phyloP scores from a whole-genome alignment of 1,140 invertebrate genomes.

The Venturia canescens region DNA sequence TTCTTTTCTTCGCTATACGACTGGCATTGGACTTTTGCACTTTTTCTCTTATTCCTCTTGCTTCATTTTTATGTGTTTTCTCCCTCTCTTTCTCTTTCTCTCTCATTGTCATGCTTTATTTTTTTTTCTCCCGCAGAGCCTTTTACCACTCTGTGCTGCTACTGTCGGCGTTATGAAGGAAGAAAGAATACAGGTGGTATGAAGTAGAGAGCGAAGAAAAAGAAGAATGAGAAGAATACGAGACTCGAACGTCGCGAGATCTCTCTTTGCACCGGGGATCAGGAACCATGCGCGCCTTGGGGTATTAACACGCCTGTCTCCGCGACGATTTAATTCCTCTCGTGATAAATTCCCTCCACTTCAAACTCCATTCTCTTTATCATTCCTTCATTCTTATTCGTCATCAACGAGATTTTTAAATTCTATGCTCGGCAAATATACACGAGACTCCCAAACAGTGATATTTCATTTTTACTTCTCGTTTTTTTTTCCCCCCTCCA shows the following conservation, averaged over 20 bases:
- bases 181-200: neutral
- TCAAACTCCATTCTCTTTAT: neutral
- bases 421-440: no score
- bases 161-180: slow-evolving; percentile 13
- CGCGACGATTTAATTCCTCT: slow-evolving; percentile 44
- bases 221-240: neutral
- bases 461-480: no score
- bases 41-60: neutral
- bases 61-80: neutral
- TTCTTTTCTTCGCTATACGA: slow-evolving; percentile 6
- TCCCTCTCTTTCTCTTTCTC: neutral
- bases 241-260: slow-evolving; percentile 7
- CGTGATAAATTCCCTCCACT: slow-evolving; percentile 33
- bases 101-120: no score
- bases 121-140: neutral
- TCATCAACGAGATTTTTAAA: neutral
- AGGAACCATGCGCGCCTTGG: slow-evolving; percentile 18
- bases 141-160: slow-evolving; percentile 29
- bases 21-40: slow-evolving; percentile 33
- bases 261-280: slow-evolving; percentile 10
- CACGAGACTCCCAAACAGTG: no score
- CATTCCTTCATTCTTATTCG: neutral
- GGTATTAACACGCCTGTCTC: slow-evolving; percentile 39
- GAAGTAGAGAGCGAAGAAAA: slow-evolving; percentile 1
- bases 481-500: no score